phyloP scores from a whole-genome alignment of 2,888 invertebrate species.

The Drosophila antonietae region DNA sequence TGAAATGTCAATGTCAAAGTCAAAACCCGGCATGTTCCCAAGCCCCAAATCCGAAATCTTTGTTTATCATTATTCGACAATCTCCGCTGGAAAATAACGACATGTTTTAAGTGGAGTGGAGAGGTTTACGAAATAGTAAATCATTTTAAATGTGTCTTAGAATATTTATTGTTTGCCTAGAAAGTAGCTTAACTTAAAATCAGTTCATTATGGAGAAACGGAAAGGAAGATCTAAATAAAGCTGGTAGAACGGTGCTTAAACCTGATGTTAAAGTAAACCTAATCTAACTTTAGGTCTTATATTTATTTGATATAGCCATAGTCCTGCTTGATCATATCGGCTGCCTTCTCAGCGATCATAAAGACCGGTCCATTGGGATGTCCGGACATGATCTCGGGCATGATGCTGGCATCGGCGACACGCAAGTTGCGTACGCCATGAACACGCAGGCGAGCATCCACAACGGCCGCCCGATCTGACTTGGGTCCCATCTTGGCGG shows the following conservation, averaged over 20 bases:
- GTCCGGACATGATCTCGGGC: slow-evolving; percentile 86
- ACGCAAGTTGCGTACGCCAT: slow-evolving; percentile 85
- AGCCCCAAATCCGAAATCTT: not conserved
- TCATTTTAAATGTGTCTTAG: slow-evolving; percentile 25
- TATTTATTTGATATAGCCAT: slow-evolving; percentile 81
- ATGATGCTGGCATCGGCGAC: slow-evolving; percentile 86
- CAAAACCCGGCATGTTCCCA: slow-evolving; percentile 1
- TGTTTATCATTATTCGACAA: not conserved
- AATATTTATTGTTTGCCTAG: slow-evolving; percentile 56
- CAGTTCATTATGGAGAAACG: slow-evolving; percentile 69
- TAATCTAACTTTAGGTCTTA: not conserved
- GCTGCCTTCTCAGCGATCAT: slow-evolving; percentile 87
- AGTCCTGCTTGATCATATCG: slow-evolving; percentile 86
- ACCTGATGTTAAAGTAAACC: slow-evolving; percentile 49
- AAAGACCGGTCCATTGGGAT: slow-evolving; percentile 86
- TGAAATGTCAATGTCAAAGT: slow-evolving; percentile 48
- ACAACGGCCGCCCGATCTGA: slow-evolving; percentile 88
- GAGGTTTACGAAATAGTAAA: not conserved
- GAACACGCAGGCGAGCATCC: slow-evolving; percentile 86
- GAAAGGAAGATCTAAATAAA: slow-evolving; percentile 19
- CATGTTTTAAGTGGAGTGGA: not conserved
- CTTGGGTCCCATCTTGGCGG: slow-evolving; percentile 88
- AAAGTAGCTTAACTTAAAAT: slow-evolving; percentile 64
- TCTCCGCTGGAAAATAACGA: not conserved
- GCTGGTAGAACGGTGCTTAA: slow-evolving; percentile 31